Base-by-base conservation (phyloP, 2,113 vertebrate genomes). In the Synchiropus splendidus region DNA sequence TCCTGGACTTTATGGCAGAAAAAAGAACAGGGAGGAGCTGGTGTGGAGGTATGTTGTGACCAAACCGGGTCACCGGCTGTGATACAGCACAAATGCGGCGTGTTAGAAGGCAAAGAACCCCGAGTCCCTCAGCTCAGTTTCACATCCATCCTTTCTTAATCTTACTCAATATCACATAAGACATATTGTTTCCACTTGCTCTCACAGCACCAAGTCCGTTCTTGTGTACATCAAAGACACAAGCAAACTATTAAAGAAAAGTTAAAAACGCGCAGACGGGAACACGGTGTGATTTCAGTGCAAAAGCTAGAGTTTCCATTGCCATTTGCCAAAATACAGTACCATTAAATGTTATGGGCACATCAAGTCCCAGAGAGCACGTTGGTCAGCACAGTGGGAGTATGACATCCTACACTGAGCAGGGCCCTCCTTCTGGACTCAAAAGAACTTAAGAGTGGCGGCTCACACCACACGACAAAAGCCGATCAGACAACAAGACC, bases 341-440 rank as follows among this genome's bases (percentile, higher is more conserved):
- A 64, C 70, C 79, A 77, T 86, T 83, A 85, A 85, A 87, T 79
- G 74, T 86, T 86, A 86, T 81, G 74, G 83, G 83, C 81, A 79
- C 84, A 85, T 75, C 65, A 72, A 81, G 79, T 65, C 74, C 67
- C 54, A 64, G 39, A 54, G 66, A 69, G 76, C 71, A 75, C 58
- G 75, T 71, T 78, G 85, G 82, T 82, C 81, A 84, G 74, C 78
- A 67, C 82, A 79, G 79, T 81, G 77, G 76, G 75, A 81, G 73
- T 67, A 81, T 77, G 83, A 84, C 83, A 85, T 85, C 70, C 79
- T 82, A 86, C 80, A 84, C 81, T 84, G 77, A 64, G 69, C 84
- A 86, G 85, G 78, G 75, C 83, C n/a, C 74, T 78, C 53, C 51
- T 72, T 83, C 71, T 82, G 74, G 73, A 81, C 82, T 84, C 81